A percentile compares a stretch with the other conserved stretches of the same genome.
phyloP scores from a whole-genome alignment of 1,140 invertebrate genomes.

The Drosophila orosa region DNA sequence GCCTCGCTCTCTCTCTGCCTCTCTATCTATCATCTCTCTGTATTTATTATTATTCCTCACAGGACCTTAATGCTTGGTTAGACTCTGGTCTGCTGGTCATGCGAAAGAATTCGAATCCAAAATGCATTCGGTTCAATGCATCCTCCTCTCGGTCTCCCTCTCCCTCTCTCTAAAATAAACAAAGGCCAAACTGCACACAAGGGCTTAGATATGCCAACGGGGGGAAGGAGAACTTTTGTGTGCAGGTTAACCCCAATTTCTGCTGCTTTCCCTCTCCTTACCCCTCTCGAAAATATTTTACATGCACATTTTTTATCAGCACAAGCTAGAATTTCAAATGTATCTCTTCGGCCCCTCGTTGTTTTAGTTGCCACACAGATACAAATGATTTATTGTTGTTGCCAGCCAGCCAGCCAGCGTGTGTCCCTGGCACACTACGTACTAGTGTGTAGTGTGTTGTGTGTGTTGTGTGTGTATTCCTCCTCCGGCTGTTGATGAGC shows the following conservation, averaged over 20 bases:
- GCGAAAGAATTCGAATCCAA: constrained; percentile 45
- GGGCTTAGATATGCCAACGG: constrained; percentile 22
- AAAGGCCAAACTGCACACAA: constrained; percentile 39
- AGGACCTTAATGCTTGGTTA: constrained; percentile 23
- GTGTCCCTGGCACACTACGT: constrained; percentile 41
- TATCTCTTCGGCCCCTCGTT: constrained; percentile 62
- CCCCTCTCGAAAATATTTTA: constrained; percentile 64
- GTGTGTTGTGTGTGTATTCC: background rate
- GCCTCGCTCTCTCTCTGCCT: background rate
- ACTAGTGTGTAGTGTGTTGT: background rate
- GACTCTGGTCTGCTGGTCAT: constrained; percentile 17
- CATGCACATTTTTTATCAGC: constrained; percentile 78
- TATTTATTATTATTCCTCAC: constrained; percentile 7
- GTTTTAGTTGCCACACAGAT: constrained; percentile 40
- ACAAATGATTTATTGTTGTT: constrained; percentile 77
- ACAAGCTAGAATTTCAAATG: constrained; percentile 74
- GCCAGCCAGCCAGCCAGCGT: constrained; percentile 35
- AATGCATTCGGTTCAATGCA: constrained; percentile 45
- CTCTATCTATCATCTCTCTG: background rate
- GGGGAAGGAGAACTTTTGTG: background rate
- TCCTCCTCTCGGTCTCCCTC: background rate
- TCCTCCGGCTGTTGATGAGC: constrained; percentile 63
- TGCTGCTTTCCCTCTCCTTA: constrained; percentile 17
- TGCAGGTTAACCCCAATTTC: constrained; percentile 77
- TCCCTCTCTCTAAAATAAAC: constrained; percentile 25